Conservation (phyloP, 1,140 invertebrate species). For the Chironomus tepperi region DNA sequence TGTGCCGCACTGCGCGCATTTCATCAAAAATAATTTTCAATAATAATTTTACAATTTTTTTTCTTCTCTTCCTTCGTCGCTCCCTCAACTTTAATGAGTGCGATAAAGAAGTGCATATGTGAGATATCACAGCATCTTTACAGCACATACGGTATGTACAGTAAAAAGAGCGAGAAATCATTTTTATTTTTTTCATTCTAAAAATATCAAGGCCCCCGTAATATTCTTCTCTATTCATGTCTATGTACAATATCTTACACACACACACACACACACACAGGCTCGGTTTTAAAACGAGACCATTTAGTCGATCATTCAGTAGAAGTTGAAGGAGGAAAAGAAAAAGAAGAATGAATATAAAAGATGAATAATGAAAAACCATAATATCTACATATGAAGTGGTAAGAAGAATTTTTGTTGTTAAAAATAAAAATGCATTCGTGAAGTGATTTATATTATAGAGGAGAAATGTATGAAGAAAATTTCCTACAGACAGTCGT, state of each 20-base stretch:
- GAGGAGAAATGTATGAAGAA: too few relatives aligned
- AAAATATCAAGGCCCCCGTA: slow-evolving; percentile 15
- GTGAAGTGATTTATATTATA: background rate
- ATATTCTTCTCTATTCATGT: background rate
- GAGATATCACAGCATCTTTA: slow-evolving; percentile 16
- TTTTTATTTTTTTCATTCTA: background rate
- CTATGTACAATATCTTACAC: too few relatives aligned
- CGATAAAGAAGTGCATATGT: slow-evolving; percentile 22
- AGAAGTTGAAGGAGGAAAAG: slow-evolving; percentile 10
- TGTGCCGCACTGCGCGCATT: background rate
- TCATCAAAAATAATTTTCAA: background rate
- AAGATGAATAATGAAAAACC: slow-evolving; percentile 14
- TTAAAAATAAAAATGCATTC: slow-evolving; percentile 6
- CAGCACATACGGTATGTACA: background rate
- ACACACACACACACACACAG: too few relatives aligned
- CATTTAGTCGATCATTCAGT: background rate
- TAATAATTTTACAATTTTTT: background rate
- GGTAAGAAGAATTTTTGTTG: background rate
- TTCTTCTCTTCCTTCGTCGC: slow-evolving; percentile 2
- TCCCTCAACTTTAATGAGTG: background rate
- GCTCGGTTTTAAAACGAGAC: background rate
- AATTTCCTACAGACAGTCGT: too few relatives aligned
- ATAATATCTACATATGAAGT: background rate
- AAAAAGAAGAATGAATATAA: background rate
- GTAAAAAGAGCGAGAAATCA: background rate